These are phyloP conservation scores for Pteruthius melanotis DNA, from an alignment of 2,113 vertebrate genomes.

Conservation along the genomic window DNA sequence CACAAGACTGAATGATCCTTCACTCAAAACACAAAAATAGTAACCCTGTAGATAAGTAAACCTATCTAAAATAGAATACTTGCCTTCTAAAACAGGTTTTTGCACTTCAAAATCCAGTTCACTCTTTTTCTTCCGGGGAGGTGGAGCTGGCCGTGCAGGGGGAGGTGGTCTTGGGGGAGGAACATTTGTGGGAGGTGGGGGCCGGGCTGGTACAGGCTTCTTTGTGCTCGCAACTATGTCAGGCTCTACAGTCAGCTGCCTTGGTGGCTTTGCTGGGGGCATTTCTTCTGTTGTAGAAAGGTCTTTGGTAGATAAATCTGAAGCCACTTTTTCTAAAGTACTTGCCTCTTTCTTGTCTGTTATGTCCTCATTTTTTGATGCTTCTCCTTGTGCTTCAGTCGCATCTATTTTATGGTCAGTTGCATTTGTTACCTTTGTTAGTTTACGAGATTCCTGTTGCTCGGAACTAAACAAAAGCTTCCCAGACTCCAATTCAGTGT, in stretches of 20 bases:
- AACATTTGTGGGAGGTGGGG: constrained; percentile 83
- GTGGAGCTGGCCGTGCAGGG: constrained; percentile 83
- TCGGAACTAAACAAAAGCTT: constrained; percentile 49
- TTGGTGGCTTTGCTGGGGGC: constrained; percentile 86
- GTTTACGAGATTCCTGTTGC: constrained; percentile 10
- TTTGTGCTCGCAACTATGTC: constrained; percentile 98
- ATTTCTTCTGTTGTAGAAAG: constrained; percentile 62
- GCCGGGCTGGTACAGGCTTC: constrained; percentile 87
- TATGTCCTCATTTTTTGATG: constrained; percentile 18
- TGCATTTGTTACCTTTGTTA: constrained; percentile 33
- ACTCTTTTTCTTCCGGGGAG: constrained; percentile 86
- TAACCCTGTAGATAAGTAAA: background rate
- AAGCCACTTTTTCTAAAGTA: constrained; percentile 72
- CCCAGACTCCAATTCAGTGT: constrained; percentile 41
- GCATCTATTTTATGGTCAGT: constrained; percentile 34
- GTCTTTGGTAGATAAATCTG: constrained; percentile 71
- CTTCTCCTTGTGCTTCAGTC: constrained; percentile 19
- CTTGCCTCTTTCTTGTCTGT: constrained; percentile 70
- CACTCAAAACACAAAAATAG: background rate
- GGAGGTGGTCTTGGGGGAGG: constrained; percentile 92
- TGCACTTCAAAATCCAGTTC: constrained; percentile 80
- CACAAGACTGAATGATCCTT: background rate
- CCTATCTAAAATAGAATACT: constrained; percentile 16
- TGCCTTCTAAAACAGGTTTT: constrained; percentile 85
- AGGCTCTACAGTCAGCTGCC: constrained; percentile 88